Evolutionary conservation across 2,113 vertebrate species (phyloP).

Genomic region (Emydura subglobosa): DNA sequence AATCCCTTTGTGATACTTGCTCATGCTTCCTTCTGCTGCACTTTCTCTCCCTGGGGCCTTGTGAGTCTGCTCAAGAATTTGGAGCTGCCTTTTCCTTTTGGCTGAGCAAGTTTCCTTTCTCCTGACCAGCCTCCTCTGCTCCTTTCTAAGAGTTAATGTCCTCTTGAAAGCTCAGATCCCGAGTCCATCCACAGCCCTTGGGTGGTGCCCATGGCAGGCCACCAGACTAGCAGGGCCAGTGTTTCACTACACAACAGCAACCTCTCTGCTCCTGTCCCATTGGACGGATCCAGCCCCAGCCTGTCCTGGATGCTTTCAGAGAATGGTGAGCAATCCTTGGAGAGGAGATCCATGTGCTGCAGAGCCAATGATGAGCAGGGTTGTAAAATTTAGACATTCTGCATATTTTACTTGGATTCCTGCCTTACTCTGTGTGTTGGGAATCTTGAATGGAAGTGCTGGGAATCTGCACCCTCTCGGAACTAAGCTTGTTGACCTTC

Average conservation of each 20-base stretch:
- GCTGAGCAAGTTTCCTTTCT: not conserved
- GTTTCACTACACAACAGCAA: not conserved
- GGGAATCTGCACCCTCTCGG: rapidly evolving
- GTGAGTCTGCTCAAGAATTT: not conserved
- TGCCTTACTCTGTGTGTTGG: not conserved
- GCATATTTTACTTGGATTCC: not conserved
- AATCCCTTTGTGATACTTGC: not conserved
- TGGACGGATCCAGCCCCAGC: not conserved
- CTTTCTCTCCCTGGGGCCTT: too few species aligned
- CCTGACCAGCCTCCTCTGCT: not conserved
- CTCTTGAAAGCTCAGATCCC: not conserved
- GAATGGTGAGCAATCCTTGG: not conserved
- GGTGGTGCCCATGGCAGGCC: not conserved
- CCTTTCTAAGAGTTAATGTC: not conserved
- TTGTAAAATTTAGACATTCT: too few species aligned
- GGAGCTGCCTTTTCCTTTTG: not conserved
- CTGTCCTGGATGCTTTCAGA: not conserved
- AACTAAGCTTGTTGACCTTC: not conserved
- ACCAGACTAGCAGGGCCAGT: not conserved
- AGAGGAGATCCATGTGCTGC: too few species aligned
- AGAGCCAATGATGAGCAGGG: not conserved
- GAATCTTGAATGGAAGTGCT: not conserved
- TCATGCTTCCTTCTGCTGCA: not conserved
- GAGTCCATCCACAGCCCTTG: too few species aligned
- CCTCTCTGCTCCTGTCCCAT: not conserved